Base-by-base conservation (phyloP, 2,113 vertebrate species). In the Siphamia tubifer region DNA sequence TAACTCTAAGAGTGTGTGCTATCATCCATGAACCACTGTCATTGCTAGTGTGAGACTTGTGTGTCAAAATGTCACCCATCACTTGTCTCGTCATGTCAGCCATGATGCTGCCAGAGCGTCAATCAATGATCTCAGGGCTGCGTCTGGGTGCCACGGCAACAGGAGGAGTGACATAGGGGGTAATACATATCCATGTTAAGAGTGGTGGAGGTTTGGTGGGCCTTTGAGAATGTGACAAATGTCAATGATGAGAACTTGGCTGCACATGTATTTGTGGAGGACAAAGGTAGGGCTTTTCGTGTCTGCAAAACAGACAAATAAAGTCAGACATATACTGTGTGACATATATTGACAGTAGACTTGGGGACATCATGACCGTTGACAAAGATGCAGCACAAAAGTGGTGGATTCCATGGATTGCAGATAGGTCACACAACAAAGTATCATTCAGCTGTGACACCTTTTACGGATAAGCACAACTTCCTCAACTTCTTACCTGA, bases 31-130 rank as follows among this genome's bases (percentile, higher is more conserved):
- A 68, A 16, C 16, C 16, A 28, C 71, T 30, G 68, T 68, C 69
- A 58, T 52, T 0, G n/a, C 60, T 40, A 55, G 58, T 30, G 40
- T 70, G 39, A 76, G 66, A 79, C 52, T 44, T 24, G 47, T 55
- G 68, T 83, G 77, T 79, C 73, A 74, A 25, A 21, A 42, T 54
- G 74, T 82, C 79, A 79, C 52, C 79, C 27, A 42, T 88, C 83
- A 79, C 72, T 79, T 39, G 64, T 73, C 82, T 77, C n/a, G 35
- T 83, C 67, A 60, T 38, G 79, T 85, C 83, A 85, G 64, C 64
- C 73, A 68, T 64, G 74, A 83, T 55, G 43, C 60, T 31, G 51
- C 56, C 13, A n/a, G 21, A 7, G 35, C 38, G 61, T 83, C 87
- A 79, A 86, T 89, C 74, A 76, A 1, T 1, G 19, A 57, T 57